These are phyloP conservation scores for Hippopotamus amphibius DNA, from an alignment of 2,113 vertebrate genomes.

Conservation along the genomic window DNA sequence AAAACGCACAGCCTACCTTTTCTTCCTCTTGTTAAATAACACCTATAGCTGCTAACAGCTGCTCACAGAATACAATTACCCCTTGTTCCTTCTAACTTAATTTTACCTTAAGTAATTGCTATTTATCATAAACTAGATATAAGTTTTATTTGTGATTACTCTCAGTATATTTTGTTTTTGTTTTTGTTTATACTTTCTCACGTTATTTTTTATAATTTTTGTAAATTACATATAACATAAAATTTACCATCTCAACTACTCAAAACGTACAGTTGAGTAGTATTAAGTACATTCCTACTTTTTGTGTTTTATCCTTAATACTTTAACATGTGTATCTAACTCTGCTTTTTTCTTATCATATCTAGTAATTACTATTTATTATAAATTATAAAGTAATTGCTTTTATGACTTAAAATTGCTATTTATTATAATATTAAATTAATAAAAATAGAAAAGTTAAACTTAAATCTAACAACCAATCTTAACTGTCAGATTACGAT, in stretches of 20 bases:
- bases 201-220: neutral
- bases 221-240: neutral
- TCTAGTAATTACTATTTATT: neutral
- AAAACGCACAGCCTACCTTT: neutral
- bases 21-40: neutral
- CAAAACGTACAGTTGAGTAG: neutral
- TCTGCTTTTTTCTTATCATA: neutral
- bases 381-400: neutral
- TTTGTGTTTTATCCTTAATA: neutral
- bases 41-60: neutral
- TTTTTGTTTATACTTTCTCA: neutral
- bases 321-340: neutral
- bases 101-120: neutral
- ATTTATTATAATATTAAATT: neutral
- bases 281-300: neutral
- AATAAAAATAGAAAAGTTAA: neutral
- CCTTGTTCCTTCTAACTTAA: neutral
- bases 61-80: neutral
- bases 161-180: neutral
- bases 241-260: neutral
- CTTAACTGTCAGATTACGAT: neutral
- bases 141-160: neutral
- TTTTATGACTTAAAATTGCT: neutral
- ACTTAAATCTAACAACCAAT: neutral
- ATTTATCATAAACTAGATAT: neutral